phyloP scores from a whole-genome alignment of 2,797 vertebrate species.

The Peromyscus attwateri region DNA sequence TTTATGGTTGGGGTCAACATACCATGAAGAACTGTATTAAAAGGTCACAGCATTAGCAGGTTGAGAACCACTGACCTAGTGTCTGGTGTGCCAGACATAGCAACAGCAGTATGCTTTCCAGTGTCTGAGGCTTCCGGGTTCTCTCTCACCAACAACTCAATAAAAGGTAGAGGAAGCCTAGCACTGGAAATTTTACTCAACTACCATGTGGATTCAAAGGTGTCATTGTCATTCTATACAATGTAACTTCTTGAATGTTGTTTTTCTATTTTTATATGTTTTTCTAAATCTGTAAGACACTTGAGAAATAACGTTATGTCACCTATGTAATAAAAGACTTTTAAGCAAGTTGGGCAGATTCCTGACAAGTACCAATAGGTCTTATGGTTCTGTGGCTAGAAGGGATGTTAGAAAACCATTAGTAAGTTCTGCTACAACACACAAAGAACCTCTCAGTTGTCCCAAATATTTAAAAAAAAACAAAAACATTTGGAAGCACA shows the following conservation, averaged over 20 bases:
- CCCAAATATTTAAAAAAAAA: neutral
- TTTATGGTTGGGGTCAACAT: neutral
- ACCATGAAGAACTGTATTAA: neutral
- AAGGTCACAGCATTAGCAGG: neutral
- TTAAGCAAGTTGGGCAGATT: neutral
- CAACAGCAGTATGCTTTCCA: too few species aligned
- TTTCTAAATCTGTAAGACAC: neutral
- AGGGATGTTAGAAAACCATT: neutral
- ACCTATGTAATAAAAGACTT: too few species aligned
- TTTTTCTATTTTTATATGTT: neutral
- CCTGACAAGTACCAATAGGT: neutral
- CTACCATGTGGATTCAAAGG: neutral
- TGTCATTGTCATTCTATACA: neutral
- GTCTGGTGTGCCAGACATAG: too few species aligned
- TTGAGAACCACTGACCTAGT: neutral
- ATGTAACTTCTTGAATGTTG: neutral
- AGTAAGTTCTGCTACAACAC: neutral
- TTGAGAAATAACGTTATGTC: neutral
- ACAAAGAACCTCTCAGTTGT: neutral
- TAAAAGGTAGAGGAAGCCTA: neutral
- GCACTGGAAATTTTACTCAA: neutral
- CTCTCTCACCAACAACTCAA: neutral
- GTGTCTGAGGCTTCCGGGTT: too few species aligned
- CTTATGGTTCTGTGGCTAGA: neutral
- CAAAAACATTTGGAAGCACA: neutral